phyloP scores from a whole-genome alignment of 2,113 vertebrate species.

The Phoenicopterus ruber region DNA sequence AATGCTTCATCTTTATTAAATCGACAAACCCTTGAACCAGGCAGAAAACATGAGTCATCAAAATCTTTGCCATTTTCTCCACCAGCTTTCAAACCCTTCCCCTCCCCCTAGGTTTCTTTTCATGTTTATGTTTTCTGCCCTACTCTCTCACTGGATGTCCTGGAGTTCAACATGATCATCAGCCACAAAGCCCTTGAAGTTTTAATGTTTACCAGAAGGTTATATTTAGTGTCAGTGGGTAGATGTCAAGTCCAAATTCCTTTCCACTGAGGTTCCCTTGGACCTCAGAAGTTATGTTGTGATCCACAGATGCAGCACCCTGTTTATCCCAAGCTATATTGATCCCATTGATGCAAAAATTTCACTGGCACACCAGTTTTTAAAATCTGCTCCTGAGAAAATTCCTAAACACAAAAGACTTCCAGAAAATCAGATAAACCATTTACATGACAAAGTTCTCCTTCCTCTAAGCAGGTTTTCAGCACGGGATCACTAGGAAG shows the following conservation, averaged over 20 bases:
- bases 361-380: neutral
- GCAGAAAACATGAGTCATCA: neutral
- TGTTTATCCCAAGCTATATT: neutral
- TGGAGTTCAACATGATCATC: neutral
- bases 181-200: conserved; percentile 45
- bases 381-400: neutral
- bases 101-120: neutral
- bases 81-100: neutral
- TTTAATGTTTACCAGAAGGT: conserved; percentile 35
- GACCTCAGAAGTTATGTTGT: neutral
- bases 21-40: neutral
- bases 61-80: neutral
- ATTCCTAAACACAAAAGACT: neutral
- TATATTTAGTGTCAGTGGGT: conserved; percentile 15
- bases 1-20: neutral
- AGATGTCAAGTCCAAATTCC: neutral
- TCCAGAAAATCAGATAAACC: neutral
- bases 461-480: neutral
- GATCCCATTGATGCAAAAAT: neutral
- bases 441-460: neutral
- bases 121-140: conserved; percentile 27
- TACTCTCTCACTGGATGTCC: neutral
- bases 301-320: neutral
- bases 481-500: neutral
- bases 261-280: neutral